Evolutionary conservation across 2,797 vertebrate species (phyloP), one percentile per base, ranked within the genome.

Genomic region (Garrulus glandarius): DNA sequence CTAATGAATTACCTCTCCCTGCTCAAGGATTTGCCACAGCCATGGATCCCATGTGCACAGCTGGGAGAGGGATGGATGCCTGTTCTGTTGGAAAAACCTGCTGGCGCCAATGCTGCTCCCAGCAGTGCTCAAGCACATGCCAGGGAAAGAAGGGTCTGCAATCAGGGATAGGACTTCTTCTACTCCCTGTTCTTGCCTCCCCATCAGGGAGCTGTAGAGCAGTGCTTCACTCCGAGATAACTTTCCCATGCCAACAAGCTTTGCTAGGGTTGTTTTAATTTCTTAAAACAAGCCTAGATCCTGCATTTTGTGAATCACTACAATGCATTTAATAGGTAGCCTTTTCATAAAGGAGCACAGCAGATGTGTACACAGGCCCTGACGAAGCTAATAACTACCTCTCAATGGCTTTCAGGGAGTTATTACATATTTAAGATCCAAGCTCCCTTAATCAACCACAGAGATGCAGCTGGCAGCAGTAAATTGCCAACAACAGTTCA

Each of bases 401-500:
- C 92, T 91, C 92, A 78, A 80, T 88, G 91, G 87, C 85, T 97
- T 92, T 96, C 89, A 80, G 89, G 94, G 93, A 94, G 80, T 95
- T 96, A 96, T 96, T 96, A 95, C 88, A 94, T 76, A 96, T 93
- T 96, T 95, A 93, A 92, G 94, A 85, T 96, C 94, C 92, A 94
- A 95, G 83, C 81, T 94, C 93, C 84, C 74, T 95, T 96, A 95
- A 95, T 96, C 95, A 96, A 96, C 92, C 93, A 78, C 95, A 94
- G 95, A 97, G 95, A 97, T 97, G 95, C 96, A 97, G 96, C 96
- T 97, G 96, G 95, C 89, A 95, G 93, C 81, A 67, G 91, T 59
- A 95, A 96, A 96, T 89, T 95, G 96, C 95, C 95, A 96, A 89
- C 91, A 95, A 91, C 93, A 97, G 89, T 65, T 96, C 95, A 95